A percentile compares a stretch with the other conserved stretches of the same genome.
Conservation (phyloP, 2,888 invertebrate genomes). For the Synanthedon formicaeformis region DNA sequence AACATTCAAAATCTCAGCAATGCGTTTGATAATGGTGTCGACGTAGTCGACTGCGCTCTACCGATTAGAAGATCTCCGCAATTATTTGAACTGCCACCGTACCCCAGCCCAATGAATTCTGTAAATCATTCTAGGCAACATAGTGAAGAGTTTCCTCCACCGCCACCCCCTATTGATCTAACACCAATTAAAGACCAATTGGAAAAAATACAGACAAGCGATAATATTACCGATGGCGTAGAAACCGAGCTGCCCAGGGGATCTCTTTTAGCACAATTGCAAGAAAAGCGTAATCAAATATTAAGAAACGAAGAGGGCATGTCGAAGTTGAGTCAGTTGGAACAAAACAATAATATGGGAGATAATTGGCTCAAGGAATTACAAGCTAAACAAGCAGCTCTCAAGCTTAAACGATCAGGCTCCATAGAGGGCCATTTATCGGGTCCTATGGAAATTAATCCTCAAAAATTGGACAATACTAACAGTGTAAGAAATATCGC, state of each 20-base stretch:
- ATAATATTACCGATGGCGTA: slow-evolving; percentile 19
- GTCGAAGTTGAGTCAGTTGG: slow-evolving; percentile 33
- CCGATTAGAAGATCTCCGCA: slow-evolving; percentile 47
- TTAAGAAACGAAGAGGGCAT: slow-evolving; percentile 52
- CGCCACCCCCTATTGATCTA: slow-evolving; percentile 83
- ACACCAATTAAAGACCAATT: slow-evolving; percentile 74
- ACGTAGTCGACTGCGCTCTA: slow-evolving; percentile 74
- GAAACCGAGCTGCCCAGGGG: slow-evolving; percentile 44
- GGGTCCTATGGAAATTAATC: slow-evolving; percentile 25
- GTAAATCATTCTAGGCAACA: slow-evolving; percentile 86
- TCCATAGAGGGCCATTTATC: slow-evolving; percentile 50
- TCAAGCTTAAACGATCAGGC: slow-evolving; percentile 49
- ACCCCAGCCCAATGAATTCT: slow-evolving; percentile 82
- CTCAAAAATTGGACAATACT: slow-evolving; percentile 24
- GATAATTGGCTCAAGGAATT: slow-evolving; percentile 83
- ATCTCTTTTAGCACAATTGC: slow-evolving; percentile 73
- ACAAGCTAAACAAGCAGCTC: slow-evolving; percentile 80
- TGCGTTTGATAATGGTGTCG: slow-evolving; percentile 63
- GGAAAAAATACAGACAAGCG: slow-evolving; percentile 47
- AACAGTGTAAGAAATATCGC: slow-evolving; percentile 82
- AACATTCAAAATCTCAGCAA: slow-evolving; percentile 51
- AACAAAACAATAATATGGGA: slow-evolving; percentile 42
- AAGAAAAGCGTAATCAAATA: slow-evolving; percentile 74
- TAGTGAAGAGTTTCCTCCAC: slow-evolving; percentile 91
- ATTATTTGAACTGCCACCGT: slow-evolving; percentile 79